phyloP scores from a whole-genome alignment of 1,140 invertebrate genomes.

The Drosophila subobscura region DNA sequence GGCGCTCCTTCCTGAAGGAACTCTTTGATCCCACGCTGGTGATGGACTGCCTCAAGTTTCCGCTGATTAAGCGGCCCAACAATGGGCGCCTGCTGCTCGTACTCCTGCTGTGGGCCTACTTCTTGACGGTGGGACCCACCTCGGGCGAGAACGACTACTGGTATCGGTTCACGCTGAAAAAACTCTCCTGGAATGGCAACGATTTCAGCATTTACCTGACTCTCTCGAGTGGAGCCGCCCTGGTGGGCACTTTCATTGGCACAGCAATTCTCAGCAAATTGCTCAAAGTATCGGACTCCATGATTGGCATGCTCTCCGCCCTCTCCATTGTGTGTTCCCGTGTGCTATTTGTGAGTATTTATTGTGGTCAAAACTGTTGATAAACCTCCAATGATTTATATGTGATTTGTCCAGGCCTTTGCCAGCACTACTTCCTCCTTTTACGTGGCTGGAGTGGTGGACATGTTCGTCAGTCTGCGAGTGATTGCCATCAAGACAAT shows the following conservation, averaged over 20 bases:
- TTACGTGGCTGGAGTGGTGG: slow-evolving; percentile 72
- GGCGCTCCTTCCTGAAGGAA: slow-evolving; percentile 54
- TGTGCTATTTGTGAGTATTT: slow-evolving; percentile 64
- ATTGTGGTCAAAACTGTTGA: background rate
- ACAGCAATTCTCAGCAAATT: slow-evolving; percentile 79
- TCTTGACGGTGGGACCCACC: slow-evolving; percentile 72
- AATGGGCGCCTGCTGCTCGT: slow-evolving; percentile 69
- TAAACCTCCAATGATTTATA: background rate
- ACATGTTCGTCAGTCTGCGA: slow-evolving; percentile 77
- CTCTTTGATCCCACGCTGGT: slow-evolving; percentile 81
- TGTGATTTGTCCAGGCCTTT: slow-evolving; percentile 57
- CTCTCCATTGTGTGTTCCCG: slow-evolving; percentile 68
- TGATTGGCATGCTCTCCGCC: slow-evolving; percentile 75
- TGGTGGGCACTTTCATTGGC: slow-evolving; percentile 77
- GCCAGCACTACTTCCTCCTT: slow-evolving; percentile 61
- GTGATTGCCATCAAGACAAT: slow-evolving; percentile 81
- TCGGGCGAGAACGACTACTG: slow-evolving; percentile 75
- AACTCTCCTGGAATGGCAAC: slow-evolving; percentile 81
- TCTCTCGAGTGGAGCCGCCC: slow-evolving; percentile 56
- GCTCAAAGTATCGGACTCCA: slow-evolving; percentile 73
- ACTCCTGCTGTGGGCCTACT: slow-evolving; percentile 70
- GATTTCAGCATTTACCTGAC: slow-evolving; percentile 74
- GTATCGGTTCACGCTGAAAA: slow-evolving; percentile 75
- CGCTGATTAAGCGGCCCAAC: slow-evolving; percentile 70
- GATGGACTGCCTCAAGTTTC: slow-evolving; percentile 69